phyloP scores from a whole-genome alignment of 2,113 vertebrate genomes.

The Bubalus kerabau region DNA sequence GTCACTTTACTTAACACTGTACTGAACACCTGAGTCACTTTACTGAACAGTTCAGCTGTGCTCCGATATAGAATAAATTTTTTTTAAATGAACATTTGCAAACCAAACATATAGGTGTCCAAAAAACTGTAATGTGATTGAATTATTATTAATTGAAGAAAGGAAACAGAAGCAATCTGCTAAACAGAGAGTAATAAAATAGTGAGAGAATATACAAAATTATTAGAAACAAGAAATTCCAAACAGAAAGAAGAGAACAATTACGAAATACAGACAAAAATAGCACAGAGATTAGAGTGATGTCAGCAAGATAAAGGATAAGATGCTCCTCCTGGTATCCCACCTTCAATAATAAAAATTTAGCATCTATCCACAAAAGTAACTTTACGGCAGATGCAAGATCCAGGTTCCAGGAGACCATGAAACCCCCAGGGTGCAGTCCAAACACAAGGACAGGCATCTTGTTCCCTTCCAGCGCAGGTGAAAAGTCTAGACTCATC shows the following conservation, averaged over 20 bases:
- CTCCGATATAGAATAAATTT: not conserved
- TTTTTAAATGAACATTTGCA: not conserved
- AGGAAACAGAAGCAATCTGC: not conserved
- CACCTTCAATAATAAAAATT: not conserved
- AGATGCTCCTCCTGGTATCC: not conserved
- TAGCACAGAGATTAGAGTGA: not conserved
- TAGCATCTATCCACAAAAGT: not conserved
- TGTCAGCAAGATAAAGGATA: not conserved
- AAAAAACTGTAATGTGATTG: not conserved
- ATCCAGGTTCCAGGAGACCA: not conserved
- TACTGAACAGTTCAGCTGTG: not conserved
- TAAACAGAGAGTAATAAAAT: not conserved
- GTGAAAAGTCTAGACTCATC: not conserved
- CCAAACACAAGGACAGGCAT: not conserved
- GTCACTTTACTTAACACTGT: not conserved
- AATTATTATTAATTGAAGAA: not conserved
- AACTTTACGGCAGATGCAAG: not conserved
- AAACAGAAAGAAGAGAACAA: not conserved
- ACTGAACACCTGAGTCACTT: not conserved
- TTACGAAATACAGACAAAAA: not conserved
- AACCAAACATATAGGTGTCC: not conserved
- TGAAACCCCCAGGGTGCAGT: not conserved
- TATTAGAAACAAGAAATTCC: not conserved
- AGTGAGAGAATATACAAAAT: not conserved
- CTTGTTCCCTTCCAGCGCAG: not conserved